Base-by-base conservation (phyloP, 2,113 vertebrate genomes). In the Brienomyrus brachyistius region DNA sequence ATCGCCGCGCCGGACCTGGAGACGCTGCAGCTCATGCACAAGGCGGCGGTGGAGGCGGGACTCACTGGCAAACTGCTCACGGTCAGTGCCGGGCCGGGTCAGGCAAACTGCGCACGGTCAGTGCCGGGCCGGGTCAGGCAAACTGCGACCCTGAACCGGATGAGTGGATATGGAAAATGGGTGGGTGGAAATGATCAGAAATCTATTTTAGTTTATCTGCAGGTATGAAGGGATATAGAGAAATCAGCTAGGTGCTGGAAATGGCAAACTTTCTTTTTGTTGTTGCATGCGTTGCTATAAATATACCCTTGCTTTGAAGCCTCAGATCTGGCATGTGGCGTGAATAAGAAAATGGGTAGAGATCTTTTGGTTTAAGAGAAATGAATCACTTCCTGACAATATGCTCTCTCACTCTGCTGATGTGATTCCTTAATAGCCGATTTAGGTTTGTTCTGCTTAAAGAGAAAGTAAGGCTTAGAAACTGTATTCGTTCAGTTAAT, bases 11-110 rank as follows among this genome's bases (percentile, higher is more conserved):
- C 98, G 0, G 98, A 98, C 90, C 93, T 98, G 19, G 98, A 99
- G 17, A 99, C 97, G 0, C 92, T 99, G 40, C 98, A 98, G 90
- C 96, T 94, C 77, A 99, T 99, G 98, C 98, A 99, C 95, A 97
- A 98, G 95, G 98, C 98, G 35, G 98, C 98, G 90, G 97, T 98
- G 88, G 98, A 99, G 91, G 98, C 98, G 5, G 98, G 98, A 88
- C 97, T 99, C 93, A 98, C 97, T 88, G 96, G 97, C 83, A 99
- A 99, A 93, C 98, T 99, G 90, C 96, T 99, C 91, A 98, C 98
- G 89, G 98, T 99, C 93, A 95, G 97, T 43, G n/a, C 3, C 10
- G 4, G 62, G 3, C n/a, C 27, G n/a, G 23, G n/a, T 1, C 8
- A 27, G 62, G 62, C n/a, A 3, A 27, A 11, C 19, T 40, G 74